Percentiles rank a stretch among this genome's conserved stretches.
Evolutionary conservation across 2,888 invertebrate genomes (phyloP).

Genomic region (Caradrina kadenii): DNA sequence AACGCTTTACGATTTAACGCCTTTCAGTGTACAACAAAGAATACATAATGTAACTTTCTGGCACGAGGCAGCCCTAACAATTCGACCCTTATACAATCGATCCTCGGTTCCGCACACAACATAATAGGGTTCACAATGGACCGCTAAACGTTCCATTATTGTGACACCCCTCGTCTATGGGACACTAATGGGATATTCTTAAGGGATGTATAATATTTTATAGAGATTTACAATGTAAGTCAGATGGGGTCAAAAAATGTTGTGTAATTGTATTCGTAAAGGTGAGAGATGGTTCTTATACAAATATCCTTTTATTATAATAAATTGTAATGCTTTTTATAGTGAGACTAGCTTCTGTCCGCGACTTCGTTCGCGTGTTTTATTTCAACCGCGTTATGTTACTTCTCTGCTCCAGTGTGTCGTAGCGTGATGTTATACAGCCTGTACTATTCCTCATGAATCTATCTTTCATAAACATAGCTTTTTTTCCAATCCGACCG

Average conservation of each 20-base stretch:
- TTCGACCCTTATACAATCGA: conserved; percentile 50
- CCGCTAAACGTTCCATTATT: conserved; percentile 58
- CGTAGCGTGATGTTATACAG: too few relatives aligned
- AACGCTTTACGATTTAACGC: neutral
- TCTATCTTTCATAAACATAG: too few relatives aligned
- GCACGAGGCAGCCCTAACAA: conserved; percentile 47
- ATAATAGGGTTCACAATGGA: conserved; percentile 47
- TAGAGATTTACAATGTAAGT: conserved; percentile 21
- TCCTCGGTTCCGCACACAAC: conserved; percentile 46
- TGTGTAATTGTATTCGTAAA: neutral
- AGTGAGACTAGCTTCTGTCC: too few relatives aligned
- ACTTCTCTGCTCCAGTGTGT: too few relatives aligned
- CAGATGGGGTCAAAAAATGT: conserved; percentile 8
- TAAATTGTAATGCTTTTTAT: neutral
- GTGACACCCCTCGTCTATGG: conserved; percentile 31
- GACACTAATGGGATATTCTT: conserved; percentile 27
- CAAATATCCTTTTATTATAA: neutral
- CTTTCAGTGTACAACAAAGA: conserved; percentile 19
- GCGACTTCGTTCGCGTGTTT: too few relatives aligned
- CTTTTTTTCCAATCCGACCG: too few relatives aligned
- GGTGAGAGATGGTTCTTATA: neutral
- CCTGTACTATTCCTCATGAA: too few relatives aligned
- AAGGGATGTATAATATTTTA: neutral
- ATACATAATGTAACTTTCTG: conserved; percentile 7
- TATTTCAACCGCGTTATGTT: too few relatives aligned